Base-by-base conservation (phyloP, 1,140 invertebrate species). In the Drosophila ogumai region DNA sequence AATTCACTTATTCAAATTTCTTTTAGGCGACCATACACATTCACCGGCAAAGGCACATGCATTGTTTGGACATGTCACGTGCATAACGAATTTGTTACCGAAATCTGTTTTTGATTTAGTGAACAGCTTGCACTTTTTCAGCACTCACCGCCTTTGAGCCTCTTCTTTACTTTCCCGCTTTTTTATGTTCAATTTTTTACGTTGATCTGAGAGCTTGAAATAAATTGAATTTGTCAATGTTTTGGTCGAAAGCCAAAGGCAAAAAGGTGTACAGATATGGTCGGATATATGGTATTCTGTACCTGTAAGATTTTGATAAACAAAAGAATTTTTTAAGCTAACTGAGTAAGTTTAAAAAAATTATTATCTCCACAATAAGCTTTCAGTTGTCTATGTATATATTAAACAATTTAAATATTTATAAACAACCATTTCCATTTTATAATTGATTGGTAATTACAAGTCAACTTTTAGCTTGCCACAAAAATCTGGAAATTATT, bases 41-140 rank as follows among this genome's bases (percentile, higher is more conserved):
- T 41, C 56, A 74, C 19, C 22, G 41, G 34, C 32, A 40, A 22
- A 66, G 38, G 52, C 41, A 52, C 52, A 78, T 63, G 44, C 78
- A 76, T 79, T 80, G 64, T 88, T 90, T 81, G 81, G 76, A 88
- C 84, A 79, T 90, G 81, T 90, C 86, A 90, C 85, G 85, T 90
- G 85, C 85, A 85, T 90, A 90, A 85, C 74, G 67, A 90, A 90
- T 90, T 90, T 90, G 85, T 90, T 90, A 82, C 85, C 81, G 64
- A 90, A 90, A 90, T 90, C 85, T 90, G 85, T 90, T 90, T 90
- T 90, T 90, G 85, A 90, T 90, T 90, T 90, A 90, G 81, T 88
- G 81, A 88, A 82, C 82, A 87, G 82, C 84, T 88, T 82, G 82
- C 82, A 87, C 59, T 82, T 73, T 86, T 85, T 85, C 54, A 64